These are phyloP conservation scores for Cyanoramphus novaezelandiae DNA, from an alignment of 2,113 vertebrate species.

Conservation along the genomic window DNA sequence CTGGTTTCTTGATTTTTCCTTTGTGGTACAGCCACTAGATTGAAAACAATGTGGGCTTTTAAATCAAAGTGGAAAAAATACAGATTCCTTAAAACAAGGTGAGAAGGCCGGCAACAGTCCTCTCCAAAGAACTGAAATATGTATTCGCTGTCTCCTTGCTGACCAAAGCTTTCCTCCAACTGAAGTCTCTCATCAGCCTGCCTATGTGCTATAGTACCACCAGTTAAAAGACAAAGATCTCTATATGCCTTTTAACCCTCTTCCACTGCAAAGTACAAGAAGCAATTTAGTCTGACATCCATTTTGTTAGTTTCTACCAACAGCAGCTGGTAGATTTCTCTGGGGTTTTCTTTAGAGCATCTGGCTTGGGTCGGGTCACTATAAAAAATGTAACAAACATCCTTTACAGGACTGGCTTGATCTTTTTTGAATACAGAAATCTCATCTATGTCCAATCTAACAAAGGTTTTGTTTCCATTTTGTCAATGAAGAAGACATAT, in stretches of 20 bases:
- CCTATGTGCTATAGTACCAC: not conserved
- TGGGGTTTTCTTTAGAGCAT: conserved; percentile 38
- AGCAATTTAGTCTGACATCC: conserved; percentile 17
- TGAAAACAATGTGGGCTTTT: conserved; percentile 29
- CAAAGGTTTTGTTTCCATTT: not conserved
- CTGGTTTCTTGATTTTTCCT: conserved; percentile 29
- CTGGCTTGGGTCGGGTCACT: conserved; percentile 39
- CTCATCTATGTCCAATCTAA: not conserved
- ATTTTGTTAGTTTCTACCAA: conserved; percentile 36
- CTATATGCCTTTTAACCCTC: not conserved
- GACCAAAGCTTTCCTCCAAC: not conserved
- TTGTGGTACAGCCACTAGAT: conserved; percentile 8
- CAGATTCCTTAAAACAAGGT: not conserved
- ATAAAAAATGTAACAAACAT: conserved; percentile 49
- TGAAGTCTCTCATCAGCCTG: not conserved
- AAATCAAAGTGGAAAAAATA: conserved; percentile 20
- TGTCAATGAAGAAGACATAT: conserved; percentile 11
- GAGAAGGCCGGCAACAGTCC: not conserved
- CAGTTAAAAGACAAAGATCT: not conserved
- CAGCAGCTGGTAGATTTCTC: conserved; percentile 48
- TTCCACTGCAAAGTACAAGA: not conserved
- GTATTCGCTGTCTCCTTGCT: not conserved
- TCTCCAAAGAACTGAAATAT: not conserved
- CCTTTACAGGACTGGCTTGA: not conserved
- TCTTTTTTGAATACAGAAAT: conserved; percentile 28